Base-by-base conservation (phyloP, 2,888 invertebrate species). In the Parthenolecanium corni region DNA sequence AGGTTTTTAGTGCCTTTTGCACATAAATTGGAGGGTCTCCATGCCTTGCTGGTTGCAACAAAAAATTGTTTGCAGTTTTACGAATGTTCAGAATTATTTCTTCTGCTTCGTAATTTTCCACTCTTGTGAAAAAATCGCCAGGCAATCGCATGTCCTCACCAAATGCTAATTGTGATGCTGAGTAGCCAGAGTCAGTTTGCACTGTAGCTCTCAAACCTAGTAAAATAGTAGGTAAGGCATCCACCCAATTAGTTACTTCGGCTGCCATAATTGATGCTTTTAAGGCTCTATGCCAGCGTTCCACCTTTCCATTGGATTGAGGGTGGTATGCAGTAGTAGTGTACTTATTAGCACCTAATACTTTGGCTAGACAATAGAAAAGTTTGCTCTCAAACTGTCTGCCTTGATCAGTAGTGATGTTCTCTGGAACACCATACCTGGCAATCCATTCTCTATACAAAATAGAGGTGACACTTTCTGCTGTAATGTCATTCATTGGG, bases 341-440 rank as follows among this genome's bases (percentile, higher is more conserved):
- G 11, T 20, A 11, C 24, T 51, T 51, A 6, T 6, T 11, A n/a
- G n/a, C 9, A 12, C 51, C 51, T 4, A 51, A 23, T 9, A 11
- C 6, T 12, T 56, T 18, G 5, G 25, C 25, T 12, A 53, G 36
- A 11, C 14, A 5, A n/a, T 36, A 11, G 65, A 73, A 73, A 2
- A 74, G 65, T 1, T 56, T 20, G 0, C 71, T 70, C 56, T 72
- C 71, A 56, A 74, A 74, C 64, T 74, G 73, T 25, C 69, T 64
- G 25, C 75, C 73, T 67, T 71, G 71, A 68, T 74, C 73, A 16
- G 72, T 71, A 0, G 73, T 72, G 5, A 72, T 66, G 3, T 31
- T 64, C 0, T 24, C 20, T 2, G 75, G 76, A 11, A 71, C 68
- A 0, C 76, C 75, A 64, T 71, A 76, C 12, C 74, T 67, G 0